These are phyloP conservation scores for Phaethornis superciliosus DNA, from an alignment of 2,113 vertebrate genomes.

Conservation along the genomic window DNA sequence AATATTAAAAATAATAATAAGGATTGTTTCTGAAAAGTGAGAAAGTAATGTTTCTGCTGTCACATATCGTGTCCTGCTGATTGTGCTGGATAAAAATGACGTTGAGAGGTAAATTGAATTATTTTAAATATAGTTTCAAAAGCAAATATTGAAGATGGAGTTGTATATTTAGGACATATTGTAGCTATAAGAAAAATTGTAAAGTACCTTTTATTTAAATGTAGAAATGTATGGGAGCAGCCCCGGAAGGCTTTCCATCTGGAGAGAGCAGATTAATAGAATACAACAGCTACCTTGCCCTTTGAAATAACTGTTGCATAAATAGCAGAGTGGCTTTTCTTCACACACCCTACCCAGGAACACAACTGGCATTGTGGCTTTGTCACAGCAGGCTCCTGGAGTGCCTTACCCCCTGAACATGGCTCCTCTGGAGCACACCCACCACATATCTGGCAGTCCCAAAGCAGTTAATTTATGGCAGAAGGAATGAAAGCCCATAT, in stretches of 20 bases:
- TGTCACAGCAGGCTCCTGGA: neutral
- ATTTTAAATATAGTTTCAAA: neutral
- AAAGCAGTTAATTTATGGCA: neutral
- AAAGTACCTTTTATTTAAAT: neutral
- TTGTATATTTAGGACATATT: neutral
- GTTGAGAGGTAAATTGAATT: neutral
- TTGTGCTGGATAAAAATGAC: neutral
- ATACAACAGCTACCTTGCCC: neutral
- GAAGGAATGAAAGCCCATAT: neutral
- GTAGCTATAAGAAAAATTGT: neutral
- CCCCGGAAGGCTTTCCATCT: neutral
- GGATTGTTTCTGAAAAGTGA: neutral
- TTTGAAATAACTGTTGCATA: neutral
- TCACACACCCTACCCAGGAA: neutral
- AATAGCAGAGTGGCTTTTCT: neutral
- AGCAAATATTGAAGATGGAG: neutral
- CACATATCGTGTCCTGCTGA: accelerated
- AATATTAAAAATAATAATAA: neutral
- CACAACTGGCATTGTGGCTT: accelerated
- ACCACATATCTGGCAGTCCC: accelerated
- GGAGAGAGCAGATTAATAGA: neutral
- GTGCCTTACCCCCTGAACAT: neutral
- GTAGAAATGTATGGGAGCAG: neutral
- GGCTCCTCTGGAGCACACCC: accelerated
- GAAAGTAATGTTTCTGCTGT: neutral